phyloP scores from a whole-genome alignment of 2,888 invertebrate genomes.

The Drosophila niveifrons region DNA sequence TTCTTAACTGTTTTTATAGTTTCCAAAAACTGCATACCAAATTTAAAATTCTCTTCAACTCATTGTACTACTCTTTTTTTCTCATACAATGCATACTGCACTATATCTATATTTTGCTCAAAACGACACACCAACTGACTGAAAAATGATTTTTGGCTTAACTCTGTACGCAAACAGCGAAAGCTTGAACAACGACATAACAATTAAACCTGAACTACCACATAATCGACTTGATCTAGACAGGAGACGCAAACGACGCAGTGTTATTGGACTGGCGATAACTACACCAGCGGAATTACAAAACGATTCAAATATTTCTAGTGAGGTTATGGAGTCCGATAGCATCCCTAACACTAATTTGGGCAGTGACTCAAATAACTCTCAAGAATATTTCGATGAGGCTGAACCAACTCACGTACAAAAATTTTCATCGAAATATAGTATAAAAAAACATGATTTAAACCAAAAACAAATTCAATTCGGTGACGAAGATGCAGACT shows the following conservation, averaged over 20 bases:
- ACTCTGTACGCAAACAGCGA: conserved; percentile 71
- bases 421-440: conserved; percentile 67
- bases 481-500: conserved; percentile 17
- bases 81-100: conserved; percentile 80
- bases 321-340: conserved; percentile 53
- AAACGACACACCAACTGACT: conserved; percentile 57
- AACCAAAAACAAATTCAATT: conserved; percentile 28
- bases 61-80: conserved; percentile 72
- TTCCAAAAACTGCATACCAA: conserved; percentile 42
- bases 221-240: conserved; percentile 73
- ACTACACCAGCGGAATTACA: conserved; percentile 23
- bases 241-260: conserved; percentile 58
- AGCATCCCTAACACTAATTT: conserved; percentile 8
- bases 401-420: conserved; percentile 17
- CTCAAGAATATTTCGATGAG: conserved; percentile 54
- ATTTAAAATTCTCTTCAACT: conserved; percentile 61
- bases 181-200: conserved; percentile 64
- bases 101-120: conserved; percentile 71
- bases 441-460: conserved; percentile 15
- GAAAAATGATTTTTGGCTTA: conserved; percentile 60
- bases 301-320: conserved; percentile 54
- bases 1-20: conserved; percentile 63
- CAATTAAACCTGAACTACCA: conserved; percentile 64
- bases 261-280: conserved; percentile 17
- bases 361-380: conserved; percentile 39